Conservation (phyloP, 2,888 invertebrate genomes). For the Megalurothrips usitatus region DNA sequence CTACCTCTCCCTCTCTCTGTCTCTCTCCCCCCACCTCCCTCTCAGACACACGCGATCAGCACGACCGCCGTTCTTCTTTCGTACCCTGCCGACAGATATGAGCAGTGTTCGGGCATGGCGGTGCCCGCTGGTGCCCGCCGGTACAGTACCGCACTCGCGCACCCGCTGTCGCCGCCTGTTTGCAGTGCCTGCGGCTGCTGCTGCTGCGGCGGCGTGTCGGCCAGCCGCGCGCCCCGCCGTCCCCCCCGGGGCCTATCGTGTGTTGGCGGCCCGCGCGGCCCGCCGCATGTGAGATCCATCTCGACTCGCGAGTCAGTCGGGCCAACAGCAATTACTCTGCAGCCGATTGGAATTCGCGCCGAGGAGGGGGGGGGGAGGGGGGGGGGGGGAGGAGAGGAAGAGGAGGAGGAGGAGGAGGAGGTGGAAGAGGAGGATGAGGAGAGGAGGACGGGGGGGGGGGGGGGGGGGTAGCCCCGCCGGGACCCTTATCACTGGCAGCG, state of each 20-base stretch:
- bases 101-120: no score
- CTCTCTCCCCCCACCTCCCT: no score
- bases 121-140: no score
- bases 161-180: no score
- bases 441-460: neutral
- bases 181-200: no score
- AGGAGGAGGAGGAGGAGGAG: neutral
- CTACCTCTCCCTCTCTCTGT: neutral
- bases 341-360: slow-evolving; percentile 13
- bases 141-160: no score
- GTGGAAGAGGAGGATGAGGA: neutral
- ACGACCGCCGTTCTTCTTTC: no score
- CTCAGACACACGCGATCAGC: no score
- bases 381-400: neutral
- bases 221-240: no score
- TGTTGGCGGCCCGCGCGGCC: neutral
- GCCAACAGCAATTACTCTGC: slow-evolving; percentile 17
- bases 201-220: no score
- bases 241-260: neutral
- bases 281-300: neutral
- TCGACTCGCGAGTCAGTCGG: neutral
- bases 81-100: no score
- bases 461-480: neutral
- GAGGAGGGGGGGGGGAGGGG: neutral
- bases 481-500: neutral